Percentiles rank a stretch among this genome's conserved stretches.
These are phyloP conservation scores for Eupithecia dodoneata DNA, from an alignment of 2,888 invertebrate species.

Conservation along the genomic window DNA sequence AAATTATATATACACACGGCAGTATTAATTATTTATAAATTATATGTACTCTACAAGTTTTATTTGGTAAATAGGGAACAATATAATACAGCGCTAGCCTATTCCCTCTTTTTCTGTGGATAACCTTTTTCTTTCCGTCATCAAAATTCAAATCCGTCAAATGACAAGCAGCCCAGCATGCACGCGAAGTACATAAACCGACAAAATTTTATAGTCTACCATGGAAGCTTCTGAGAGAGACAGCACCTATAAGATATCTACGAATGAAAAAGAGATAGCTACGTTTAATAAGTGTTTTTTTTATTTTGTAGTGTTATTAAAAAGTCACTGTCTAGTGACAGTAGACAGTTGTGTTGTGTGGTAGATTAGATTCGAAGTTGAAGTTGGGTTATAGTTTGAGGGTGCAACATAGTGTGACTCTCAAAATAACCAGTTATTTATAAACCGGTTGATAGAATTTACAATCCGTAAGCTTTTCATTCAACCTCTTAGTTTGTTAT, in stretches of 20 bases:
- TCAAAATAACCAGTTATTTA: no score
- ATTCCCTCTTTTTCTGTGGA: slow-evolving; percentile 80
- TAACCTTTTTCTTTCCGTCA: slow-evolving; percentile 84
- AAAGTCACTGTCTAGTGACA: neutral
- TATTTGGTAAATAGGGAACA: slow-evolving; percentile 55
- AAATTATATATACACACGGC: slow-evolving; percentile 57
- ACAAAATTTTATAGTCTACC: slow-evolving; percentile 4
- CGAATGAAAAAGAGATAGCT: neutral
- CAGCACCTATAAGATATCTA: neutral
- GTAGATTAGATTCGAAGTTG: no score
- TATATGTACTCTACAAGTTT: slow-evolving; percentile 53
- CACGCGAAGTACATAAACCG: slow-evolving; percentile 26
- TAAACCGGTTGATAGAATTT: no score
- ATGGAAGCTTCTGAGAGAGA: neutral
- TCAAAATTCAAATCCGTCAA: slow-evolving; percentile 82
- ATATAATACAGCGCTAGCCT: slow-evolving; percentile 65
- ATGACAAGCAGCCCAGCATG: slow-evolving; percentile 63
- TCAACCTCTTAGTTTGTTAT: no score
- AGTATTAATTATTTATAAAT: slow-evolving; percentile 58
- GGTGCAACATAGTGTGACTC: no score
- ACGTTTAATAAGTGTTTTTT: neutral
- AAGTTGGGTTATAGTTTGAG: no score
- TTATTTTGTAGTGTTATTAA: slow-evolving; percentile 4
- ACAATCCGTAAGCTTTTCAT: no score
- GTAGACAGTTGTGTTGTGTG: no score